Conservation (phyloP, 2,888 invertebrate species). For the Temnothorax rugatulus region DNA sequence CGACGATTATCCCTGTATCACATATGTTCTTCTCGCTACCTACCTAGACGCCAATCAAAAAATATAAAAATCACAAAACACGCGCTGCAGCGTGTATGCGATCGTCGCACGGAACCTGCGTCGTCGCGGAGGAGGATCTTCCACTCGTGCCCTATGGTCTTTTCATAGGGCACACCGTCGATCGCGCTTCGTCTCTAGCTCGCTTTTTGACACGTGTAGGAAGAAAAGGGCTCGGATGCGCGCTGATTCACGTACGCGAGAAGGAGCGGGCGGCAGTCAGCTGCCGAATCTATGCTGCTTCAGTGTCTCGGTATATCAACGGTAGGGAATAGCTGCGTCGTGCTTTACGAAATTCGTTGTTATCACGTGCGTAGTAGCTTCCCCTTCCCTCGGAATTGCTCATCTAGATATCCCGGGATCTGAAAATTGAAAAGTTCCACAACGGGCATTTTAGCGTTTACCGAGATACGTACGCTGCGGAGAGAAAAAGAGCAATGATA, state of each 20-base stretch:
- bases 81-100: background rate
- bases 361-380: conserved; percentile 84
- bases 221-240: conserved; percentile 58
- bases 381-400: conserved; percentile 87
- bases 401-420: conserved; percentile 89
- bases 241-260: conserved; percentile 61
- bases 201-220: conserved; percentile 45
- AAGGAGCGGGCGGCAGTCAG: conserved; percentile 75
- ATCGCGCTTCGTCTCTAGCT: conserved; percentile 11
- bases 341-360: conserved; percentile 73
- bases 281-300: conserved; percentile 73
- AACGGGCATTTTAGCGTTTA: conserved; percentile 62
- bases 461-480: background rate
- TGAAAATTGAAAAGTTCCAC: conserved; percentile 85
- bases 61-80: conserved; percentile 55
- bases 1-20: conserved; percentile 16
- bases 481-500: conserved; percentile 22
- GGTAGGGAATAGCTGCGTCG: conserved; percentile 72
- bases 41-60: conserved; percentile 29
- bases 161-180: conserved; percentile 37
- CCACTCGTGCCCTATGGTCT: conserved; percentile 23
- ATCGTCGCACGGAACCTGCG: background rate
- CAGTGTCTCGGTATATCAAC: conserved; percentile 66
- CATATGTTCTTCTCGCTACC: conserved; percentile 11
- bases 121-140: conserved; percentile 29